Evolutionary conservation across 1,140 invertebrate genomes (phyloP), one percentile per base, ranked within the genome.

Genomic region (Drosophila burlai): DNA sequence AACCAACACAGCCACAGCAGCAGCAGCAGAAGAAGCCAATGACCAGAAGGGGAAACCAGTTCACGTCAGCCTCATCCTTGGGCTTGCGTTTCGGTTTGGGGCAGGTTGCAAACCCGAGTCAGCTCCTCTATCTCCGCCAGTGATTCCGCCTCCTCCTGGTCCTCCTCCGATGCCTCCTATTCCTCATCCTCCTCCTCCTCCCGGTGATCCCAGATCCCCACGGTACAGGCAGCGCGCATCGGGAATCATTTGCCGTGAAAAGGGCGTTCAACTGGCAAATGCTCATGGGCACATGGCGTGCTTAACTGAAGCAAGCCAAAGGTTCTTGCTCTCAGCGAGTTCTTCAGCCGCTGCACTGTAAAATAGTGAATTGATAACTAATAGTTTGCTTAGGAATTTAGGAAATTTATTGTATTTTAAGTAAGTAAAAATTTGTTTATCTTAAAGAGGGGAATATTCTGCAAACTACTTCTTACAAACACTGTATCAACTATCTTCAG

Each of bases 221-320:
- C 24, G 76, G 67, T 79, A 72, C 76, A 64, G 76, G 65, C 79
- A 62, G 73, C 54, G 67, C 55, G 54, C 75, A 83, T 78, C 61
- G 69, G 76, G 86, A 93, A 91, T 87, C 85, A 92, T 86, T 84
- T 92, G 92, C 92, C 92, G 92, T 93, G 91, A 93, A 93, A 93
- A 93, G 92, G 92, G 86, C 87, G 84, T 92, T 93, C 84, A 92
- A 91, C 91, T 89, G 81, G 80, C 82, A 87, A 87, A 86, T 80
- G 78, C 84, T 81, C 82, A 89, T 83, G 81, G 79, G 77, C 85
- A 90, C 84, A 89, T 89, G 78, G 81, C 85, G 79, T 90, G 84
- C 71, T 73, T 71, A 73, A 52, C 67, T 73, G 67, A 72, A 60
- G 45, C 67, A 73, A 59, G 36, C 73, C 67, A 63, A 87, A 90